Conservation (phyloP, 2,797 vertebrate genomes). For the Paratrypauchen microcephalus region DNA sequence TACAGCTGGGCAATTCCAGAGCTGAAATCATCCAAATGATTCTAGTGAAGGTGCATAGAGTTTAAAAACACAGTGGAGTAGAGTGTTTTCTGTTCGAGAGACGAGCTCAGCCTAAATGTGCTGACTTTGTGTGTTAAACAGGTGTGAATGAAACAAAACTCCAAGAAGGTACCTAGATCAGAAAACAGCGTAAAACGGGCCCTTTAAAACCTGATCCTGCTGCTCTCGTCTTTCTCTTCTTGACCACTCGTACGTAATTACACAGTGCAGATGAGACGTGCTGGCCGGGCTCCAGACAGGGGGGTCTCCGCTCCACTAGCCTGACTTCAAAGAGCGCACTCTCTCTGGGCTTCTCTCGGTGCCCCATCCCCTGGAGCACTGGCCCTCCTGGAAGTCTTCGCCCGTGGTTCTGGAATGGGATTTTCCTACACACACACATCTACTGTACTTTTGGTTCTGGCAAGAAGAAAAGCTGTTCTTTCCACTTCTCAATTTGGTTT, state of each 20-base stretch:
- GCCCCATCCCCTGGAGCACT: constrained; percentile 49
- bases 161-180: no score
- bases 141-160: no score
- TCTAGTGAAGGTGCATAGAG: no score
- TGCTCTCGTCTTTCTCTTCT: constrained; percentile 32
- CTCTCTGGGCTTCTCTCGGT: constrained; percentile 46
- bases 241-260: constrained; percentile 55
- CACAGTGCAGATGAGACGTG: constrained; percentile 44
- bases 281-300: constrained; percentile 48
- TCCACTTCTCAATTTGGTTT: constrained; percentile 24
- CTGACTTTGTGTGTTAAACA: no score
- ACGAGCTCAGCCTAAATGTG: no score
- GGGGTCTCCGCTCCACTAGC: constrained; percentile 45
- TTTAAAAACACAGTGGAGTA: no score
- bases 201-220: not conserved
- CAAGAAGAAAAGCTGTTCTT: constrained; percentile 29
- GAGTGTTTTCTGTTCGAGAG: no score
- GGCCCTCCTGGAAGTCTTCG: constrained; percentile 37
- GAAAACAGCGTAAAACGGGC: no score
- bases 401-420: constrained; percentile 42
- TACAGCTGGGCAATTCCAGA: no score
- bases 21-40: no score
- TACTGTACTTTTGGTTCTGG: constrained; percentile 24
- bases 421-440: constrained; percentile 49
- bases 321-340: constrained; percentile 61